phyloP scores from a whole-genome alignment of 2,113 vertebrate genomes.

The Maccullochella peelii region DNA sequence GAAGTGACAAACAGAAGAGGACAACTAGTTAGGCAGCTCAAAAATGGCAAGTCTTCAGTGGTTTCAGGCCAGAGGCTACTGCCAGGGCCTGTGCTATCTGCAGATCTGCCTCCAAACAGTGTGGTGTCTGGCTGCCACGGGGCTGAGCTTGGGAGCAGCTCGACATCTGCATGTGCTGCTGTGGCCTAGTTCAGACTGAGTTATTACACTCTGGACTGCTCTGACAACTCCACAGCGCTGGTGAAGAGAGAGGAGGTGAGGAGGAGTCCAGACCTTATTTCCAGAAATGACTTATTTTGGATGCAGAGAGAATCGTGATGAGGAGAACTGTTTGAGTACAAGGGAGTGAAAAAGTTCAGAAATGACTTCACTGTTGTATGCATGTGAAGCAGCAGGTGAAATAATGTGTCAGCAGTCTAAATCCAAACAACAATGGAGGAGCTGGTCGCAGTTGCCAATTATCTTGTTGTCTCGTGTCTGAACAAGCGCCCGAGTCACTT shows the following conservation, averaged over 20 bases:
- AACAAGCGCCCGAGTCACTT: too few relatives aligned
- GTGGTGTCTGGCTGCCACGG: slow-evolving; percentile 36
- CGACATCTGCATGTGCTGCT: slow-evolving; percentile 70
- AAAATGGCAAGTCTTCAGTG: slow-evolving; percentile 50
- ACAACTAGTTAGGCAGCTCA: slow-evolving; percentile 45
- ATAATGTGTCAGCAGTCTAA: too few relatives aligned
- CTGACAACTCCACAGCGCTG: slow-evolving; percentile 44
- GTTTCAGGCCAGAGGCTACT: slow-evolving; percentile 57
- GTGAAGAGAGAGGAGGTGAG: slow-evolving; percentile 32
- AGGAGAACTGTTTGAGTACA: background rate
- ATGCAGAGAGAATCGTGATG: slow-evolving; percentile 11
- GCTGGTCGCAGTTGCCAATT: too few relatives aligned
- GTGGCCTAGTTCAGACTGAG: slow-evolving; percentile 81
- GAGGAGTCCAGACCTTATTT: slow-evolving; percentile 69
- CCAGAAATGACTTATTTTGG: slow-evolving; percentile 45
- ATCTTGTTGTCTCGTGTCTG: too few relatives aligned
- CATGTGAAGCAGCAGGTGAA: too few relatives aligned
- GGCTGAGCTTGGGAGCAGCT: slow-evolving; percentile 48
- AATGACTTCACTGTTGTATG: background rate
- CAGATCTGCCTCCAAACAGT: slow-evolving; percentile 54
- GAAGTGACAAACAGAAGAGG: slow-evolving; percentile 45
- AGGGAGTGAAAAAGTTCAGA: background rate
- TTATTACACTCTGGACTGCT: slow-evolving; percentile 59
- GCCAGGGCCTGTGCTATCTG: slow-evolving; percentile 48
- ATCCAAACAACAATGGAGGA: too few relatives aligned